These are phyloP conservation scores for Bostrychus sinensis DNA, from an alignment of 2,113 vertebrate genomes.

Conservation along the genomic window DNA sequence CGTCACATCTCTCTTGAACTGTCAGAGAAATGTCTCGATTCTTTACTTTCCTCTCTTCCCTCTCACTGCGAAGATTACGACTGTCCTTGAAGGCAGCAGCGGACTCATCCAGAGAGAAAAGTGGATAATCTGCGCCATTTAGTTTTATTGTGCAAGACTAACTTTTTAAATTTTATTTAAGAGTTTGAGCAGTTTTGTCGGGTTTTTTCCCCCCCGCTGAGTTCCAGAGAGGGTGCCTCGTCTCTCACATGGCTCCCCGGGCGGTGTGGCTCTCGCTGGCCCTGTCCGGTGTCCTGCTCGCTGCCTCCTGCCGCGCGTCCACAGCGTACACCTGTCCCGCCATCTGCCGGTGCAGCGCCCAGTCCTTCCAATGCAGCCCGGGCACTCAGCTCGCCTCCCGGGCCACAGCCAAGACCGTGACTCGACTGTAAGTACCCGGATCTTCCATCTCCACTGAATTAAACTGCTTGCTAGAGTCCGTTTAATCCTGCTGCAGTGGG, in stretches of 20 bases:
- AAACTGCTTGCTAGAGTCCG: background rate
- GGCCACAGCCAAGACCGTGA: background rate
- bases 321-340: conserved; percentile 65
- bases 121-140: background rate
- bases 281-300: conserved; percentile 54
- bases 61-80: conserved; percentile 23
- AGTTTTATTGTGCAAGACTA: background rate
- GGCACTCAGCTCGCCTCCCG: conserved; percentile 69
- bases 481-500: background rate
- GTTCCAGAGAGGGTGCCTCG: conserved; percentile 8
- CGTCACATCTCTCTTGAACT: conserved; percentile 52
- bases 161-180: background rate
- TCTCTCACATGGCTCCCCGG: conserved; percentile 56
- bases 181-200: background rate
- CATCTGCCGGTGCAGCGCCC: conserved; percentile 71
- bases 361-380: conserved; percentile 66
- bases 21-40: conserved; percentile 33
- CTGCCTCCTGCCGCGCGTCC: conserved; percentile 48
- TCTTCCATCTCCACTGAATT: background rate
- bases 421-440: conserved; percentile 68
- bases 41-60: conserved; percentile 28
- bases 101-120: background rate
- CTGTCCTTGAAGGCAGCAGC: conserved; percentile 50
- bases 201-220: background rate
- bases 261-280: conserved; percentile 53